phyloP scores from a whole-genome alignment of 1,140 invertebrate genomes.

The Chionoecetes opilio region DNA sequence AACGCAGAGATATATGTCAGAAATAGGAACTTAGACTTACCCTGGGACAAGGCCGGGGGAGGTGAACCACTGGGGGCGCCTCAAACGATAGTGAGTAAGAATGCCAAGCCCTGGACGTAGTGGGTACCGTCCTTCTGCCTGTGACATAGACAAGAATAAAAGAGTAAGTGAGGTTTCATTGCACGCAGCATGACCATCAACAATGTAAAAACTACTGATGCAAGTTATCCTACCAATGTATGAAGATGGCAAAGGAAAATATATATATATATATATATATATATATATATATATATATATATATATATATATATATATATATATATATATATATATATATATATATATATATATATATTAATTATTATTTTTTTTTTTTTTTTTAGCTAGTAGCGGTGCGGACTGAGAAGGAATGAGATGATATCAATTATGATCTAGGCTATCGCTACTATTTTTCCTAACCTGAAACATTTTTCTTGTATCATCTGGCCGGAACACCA shows the following conservation, averaged over 20 bases:
- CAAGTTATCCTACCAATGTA: too few relatives aligned
- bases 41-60: slow-evolving; percentile 66
- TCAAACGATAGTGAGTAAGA: slow-evolving; percentile 57
- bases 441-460: background rate
- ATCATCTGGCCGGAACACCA: slow-evolving; percentile 62
- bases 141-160: too few relatives aligned
- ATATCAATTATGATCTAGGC: too few relatives aligned
- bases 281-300: too few relatives aligned
- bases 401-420: too few relatives aligned
- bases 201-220: too few relatives aligned
- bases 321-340: slow-evolving; percentile 30
- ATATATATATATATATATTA: background rate
- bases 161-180: too few relatives aligned
- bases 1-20: too few relatives aligned
- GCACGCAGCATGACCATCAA: too few relatives aligned
- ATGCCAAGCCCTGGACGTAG: slow-evolving; percentile 62
- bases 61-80: slow-evolving; percentile 53
- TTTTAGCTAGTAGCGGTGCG: too few relatives aligned
- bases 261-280: too few relatives aligned
- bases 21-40: background rate
- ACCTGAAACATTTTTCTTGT: slow-evolving; percentile 65
- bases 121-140: slow-evolving; percentile 59
- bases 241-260: too few relatives aligned
- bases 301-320: background rate
- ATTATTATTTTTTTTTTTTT: background rate